Evolutionary conservation across 2,113 vertebrate species (phyloP).

Genomic region (Epinephelus lanceolatus): DNA sequence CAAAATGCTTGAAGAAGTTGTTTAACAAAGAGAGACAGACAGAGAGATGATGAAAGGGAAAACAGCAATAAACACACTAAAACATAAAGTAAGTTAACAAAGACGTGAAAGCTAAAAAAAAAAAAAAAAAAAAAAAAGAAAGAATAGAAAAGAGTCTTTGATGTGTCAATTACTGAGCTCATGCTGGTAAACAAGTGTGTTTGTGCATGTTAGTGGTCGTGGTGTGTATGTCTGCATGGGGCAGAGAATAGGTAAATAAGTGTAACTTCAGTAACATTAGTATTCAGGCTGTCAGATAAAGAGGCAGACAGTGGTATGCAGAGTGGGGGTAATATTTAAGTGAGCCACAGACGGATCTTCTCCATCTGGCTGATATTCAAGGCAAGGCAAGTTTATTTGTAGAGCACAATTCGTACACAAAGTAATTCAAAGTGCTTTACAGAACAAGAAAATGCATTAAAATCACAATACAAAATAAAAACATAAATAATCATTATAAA

Average conservation of each 20-base stretch:
- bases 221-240: not conserved
- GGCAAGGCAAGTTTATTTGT: no score
- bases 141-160: not conserved
- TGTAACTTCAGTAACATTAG: conserved; percentile 32
- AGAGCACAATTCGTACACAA: no score
- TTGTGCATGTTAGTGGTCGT: conserved; percentile 21
- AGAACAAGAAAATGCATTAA: no score
- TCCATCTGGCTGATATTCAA: conserved; percentile 9
- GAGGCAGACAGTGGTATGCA: conserved; percentile 15
- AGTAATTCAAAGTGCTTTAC: no score
- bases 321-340: conserved; percentile 18
- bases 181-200: conserved; percentile 39
- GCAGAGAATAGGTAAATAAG: conserved; percentile 6
- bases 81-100: conserved; percentile 28
- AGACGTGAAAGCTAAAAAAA: not conserved
- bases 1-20: conserved; percentile 36
- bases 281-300: conserved; percentile 42
- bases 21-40: conserved; percentile 31
- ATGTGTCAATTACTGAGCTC: conserved; percentile 46
- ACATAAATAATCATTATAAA: no score
- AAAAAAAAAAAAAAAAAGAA: not conserved
- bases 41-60: conserved; percentile 10
- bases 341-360: conserved; percentile 40
- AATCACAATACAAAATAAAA: no score
- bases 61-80: conserved; percentile 33